These are phyloP conservation scores for Aphis gossypii DNA, from an alignment of 1,140 invertebrate species.

Conservation along the genomic window DNA sequence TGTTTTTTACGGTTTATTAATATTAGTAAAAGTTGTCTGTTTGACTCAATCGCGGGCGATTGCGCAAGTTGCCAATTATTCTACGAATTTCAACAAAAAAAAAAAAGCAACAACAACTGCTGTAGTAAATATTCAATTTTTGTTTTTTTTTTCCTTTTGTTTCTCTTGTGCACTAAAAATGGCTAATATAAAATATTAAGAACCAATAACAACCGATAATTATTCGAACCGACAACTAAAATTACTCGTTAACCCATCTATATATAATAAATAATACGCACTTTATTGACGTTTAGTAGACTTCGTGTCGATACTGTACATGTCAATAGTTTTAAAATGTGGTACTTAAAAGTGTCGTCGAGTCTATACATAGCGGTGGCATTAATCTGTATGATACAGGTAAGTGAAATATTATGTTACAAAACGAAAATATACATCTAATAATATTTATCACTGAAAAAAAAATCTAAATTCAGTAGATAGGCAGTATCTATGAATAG, in stretches of 20 bases:
- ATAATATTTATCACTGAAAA: not conserved
- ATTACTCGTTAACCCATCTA: not conserved
- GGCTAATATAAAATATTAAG: not conserved
- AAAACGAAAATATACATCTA: not conserved
- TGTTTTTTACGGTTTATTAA: not conserved
- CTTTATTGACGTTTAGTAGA: not conserved
- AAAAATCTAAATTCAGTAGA: not conserved
- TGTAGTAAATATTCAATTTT: not conserved
- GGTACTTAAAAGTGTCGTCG: conserved; percentile 16
- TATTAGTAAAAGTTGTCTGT: not conserved
- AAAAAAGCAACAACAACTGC: conserved; percentile 3
- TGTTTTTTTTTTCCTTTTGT: not conserved
- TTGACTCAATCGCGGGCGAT: not conserved
- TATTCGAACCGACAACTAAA: not conserved
- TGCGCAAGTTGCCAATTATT: not conserved
- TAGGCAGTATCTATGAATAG: not conserved
- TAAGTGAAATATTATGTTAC: conserved; percentile 16
- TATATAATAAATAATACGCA: not conserved
- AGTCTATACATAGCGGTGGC: not conserved
- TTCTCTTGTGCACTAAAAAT: not conserved
- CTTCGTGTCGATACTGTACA: not conserved
- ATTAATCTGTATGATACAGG: conserved; percentile 38
- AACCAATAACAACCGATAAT: not conserved
- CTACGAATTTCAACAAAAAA: not conserved
- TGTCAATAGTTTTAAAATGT: not conserved